Evolutionary conservation across 2,113 vertebrate genomes (phyloP).

Genomic region (Ceuthmochares aereus): DNA sequence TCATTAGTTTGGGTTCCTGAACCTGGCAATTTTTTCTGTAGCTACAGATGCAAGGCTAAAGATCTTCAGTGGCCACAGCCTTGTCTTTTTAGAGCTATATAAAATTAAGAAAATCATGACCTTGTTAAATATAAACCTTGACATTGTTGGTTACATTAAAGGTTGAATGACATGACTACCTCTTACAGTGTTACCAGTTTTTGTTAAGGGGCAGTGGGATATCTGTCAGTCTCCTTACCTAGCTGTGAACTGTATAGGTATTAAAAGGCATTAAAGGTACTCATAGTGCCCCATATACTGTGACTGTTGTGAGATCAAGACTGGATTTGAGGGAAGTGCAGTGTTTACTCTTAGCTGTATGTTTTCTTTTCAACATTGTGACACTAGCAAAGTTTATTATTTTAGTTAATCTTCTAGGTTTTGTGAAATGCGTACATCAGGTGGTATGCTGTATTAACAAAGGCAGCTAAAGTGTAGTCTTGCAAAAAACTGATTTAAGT

Average conservation of each 20-base stretch:
- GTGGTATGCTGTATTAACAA: fast-evolving
- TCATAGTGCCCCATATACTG: neutral
- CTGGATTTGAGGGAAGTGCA: neutral
- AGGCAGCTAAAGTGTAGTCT: neutral
- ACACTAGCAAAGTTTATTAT: neutral
- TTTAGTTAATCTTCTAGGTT: neutral
- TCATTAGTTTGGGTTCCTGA: neutral
- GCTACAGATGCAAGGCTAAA: neutral
- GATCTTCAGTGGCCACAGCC: neutral
- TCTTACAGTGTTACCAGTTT: neutral
- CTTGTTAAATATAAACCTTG: neutral
- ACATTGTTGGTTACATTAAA: neutral
- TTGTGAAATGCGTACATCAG: neutral
- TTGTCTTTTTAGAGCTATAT: neutral
- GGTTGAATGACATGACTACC: neutral
- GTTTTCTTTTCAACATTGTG: neutral
- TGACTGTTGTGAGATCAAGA: neutral
- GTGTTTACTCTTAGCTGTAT: neutral
- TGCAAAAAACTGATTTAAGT: neutral
- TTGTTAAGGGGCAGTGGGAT: neutral
- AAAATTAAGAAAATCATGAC: neutral
- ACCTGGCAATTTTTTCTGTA: neutral
- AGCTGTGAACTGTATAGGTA: neutral
- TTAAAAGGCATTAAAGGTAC: neutral
- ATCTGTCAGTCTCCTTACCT: neutral